These are phyloP conservation scores for Macheiramphus alcinus DNA, from an alignment of 2,113 vertebrate species.

Conservation along the genomic window DNA sequence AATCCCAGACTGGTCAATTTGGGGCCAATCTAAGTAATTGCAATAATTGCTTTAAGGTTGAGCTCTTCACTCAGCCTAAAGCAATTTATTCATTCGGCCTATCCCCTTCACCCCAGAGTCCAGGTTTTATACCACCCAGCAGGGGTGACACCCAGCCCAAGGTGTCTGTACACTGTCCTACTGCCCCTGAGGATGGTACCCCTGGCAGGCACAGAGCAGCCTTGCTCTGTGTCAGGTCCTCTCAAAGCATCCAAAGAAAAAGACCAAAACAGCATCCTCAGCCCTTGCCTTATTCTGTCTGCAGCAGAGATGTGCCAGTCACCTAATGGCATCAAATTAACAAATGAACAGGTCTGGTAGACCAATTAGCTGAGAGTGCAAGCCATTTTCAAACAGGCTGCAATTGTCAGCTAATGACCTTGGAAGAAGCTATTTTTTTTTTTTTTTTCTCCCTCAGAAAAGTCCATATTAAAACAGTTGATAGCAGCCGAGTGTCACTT, in stretches of 20 bases:
- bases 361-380: slow-evolving; percentile 51
- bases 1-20: not conserved
- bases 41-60: slow-evolving; percentile 21
- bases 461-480: slow-evolving; percentile 21
- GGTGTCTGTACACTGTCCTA: not conserved
- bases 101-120: not conserved
- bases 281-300: not conserved
- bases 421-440: not conserved
- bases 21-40: not conserved
- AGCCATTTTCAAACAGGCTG: slow-evolving; percentile 34
- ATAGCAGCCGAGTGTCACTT: slow-evolving; percentile 17
- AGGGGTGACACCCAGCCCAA: not conserved
- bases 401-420: slow-evolving; percentile 54
- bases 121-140: not conserved
- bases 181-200: not conserved
- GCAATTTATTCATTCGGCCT: not conserved
- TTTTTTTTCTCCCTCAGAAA: not conserved
- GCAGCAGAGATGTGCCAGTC: slow-evolving; percentile 17
- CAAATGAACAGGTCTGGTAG: slow-evolving; percentile 49
- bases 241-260: not conserved
- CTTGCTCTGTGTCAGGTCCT: not conserved
- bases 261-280: not conserved
- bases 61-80: not conserved
- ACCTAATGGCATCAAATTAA: slow-evolving; percentile 66
- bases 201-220: not conserved